Conservation (phyloP, 37 sponge, comb jelly and placozoan genomes). For the Corticium candelabrum region DNA sequence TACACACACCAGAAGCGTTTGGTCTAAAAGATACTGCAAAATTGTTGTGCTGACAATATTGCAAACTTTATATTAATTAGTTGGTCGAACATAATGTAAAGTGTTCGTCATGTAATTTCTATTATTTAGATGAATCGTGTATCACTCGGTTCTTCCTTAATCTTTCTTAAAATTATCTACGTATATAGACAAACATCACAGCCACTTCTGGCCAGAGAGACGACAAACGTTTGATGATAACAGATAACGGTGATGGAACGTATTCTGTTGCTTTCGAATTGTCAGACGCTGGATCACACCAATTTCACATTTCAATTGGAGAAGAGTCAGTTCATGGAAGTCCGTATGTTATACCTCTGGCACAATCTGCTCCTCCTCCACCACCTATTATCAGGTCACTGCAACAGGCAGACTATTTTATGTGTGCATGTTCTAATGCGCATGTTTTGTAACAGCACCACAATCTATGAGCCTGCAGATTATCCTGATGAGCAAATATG, state of each 20-base stretch:
- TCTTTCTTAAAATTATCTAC: no score
- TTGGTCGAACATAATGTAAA: no score
- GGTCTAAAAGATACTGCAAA: no score
- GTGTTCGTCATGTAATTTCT: no score
- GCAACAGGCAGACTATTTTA: not conserved
- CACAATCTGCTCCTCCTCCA: not conserved
- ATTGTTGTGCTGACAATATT: no score
- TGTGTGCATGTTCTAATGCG: not conserved
- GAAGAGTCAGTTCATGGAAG: not conserved
- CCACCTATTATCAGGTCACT: not conserved
- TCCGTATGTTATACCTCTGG: not conserved
- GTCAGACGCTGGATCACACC: not conserved
- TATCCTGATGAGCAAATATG: not conserved
- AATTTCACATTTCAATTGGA: not conserved
- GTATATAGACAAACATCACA: no score
- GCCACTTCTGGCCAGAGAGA: no score
- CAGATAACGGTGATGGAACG: not conserved
- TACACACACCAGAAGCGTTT: no score
- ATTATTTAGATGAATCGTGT: no score
- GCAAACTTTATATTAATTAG: no score
- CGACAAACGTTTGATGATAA: not conserved
- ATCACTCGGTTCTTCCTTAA: no score
- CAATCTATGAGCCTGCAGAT: not conserved
- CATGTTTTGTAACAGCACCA: not conserved
- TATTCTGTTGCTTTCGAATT: not conserved